Evolutionary conservation across 2,797 vertebrate species (phyloP), one percentile per base, ranked within the genome.

Genomic region (Esox masquinongy): DNA sequence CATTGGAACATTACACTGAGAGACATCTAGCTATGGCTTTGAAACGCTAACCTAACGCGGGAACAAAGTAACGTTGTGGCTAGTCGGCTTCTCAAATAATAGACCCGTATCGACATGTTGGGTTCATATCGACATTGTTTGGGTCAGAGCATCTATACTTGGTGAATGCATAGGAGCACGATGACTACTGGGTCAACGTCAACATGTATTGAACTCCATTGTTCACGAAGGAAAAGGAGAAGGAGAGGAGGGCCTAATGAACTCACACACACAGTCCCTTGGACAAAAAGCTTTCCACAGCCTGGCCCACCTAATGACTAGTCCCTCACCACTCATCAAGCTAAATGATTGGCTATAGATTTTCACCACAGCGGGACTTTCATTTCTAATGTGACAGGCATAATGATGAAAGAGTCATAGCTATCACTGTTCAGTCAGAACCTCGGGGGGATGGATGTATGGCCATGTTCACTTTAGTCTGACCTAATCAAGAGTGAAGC

Each of bases 401-500:
- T 43, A 39, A n/a, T 68, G 17, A 68, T 68, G 66, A 47, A 2
- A 66, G 36, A 49, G 24, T 12, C 15, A 3, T 31, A 34, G 63
- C 63, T 66, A 66, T 34, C 15, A 17, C 63, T 17, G 63, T 66
- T 22, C 63, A 34, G 7, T 15, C 64, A 66, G 64, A 17, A 51
- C 16, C 17, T 47, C 36, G 5, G 17, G 36, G 66, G 29, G 31
- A 61, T 29, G 24, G 22, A 51, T 24, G 43, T 39, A 64, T 49
- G 31, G 24, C n/a, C 17, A 19, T 22, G 63, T 74, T 74, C 61
- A 1, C 63, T 34, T 34, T 14, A 16, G 63, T 66, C 24, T 16
- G 26, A 5, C 26, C 12, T 66, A 66, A 66, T 66, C 29, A 66
- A 29, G 39, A 19, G 26, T 63, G 53, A 68, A 75, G 80, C 72